Conservation (phyloP, 2,888 invertebrate genomes). For the Machimus rusticus region DNA sequence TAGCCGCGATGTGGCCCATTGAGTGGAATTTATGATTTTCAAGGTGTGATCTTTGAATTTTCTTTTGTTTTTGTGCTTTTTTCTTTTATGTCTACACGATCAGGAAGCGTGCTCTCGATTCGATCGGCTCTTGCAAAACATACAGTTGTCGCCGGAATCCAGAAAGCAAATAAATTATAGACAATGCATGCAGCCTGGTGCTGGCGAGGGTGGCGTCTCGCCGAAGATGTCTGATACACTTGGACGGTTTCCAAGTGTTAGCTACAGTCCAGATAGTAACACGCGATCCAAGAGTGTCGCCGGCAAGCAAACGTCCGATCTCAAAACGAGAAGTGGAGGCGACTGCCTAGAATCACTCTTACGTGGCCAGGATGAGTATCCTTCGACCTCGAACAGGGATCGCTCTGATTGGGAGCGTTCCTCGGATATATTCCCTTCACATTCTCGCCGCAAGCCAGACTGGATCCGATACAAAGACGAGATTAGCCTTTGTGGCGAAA, state of each 20-base stretch:
- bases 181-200: not conserved
- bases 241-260: constrained; percentile 16
- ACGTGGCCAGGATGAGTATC: not conserved
- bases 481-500: not conserved
- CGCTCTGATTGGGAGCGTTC: constrained; percentile 23
- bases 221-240: not conserved
- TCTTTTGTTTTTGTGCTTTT: constrained; percentile 32
- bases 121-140: constrained; percentile 47
- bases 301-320: not conserved
- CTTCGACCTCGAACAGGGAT: not conserved
- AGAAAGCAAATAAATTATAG: not conserved
- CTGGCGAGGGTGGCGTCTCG: not conserved
- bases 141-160: constrained; percentile 46
- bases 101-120: constrained; percentile 46
- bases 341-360: not conserved
- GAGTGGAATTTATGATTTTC: not conserved
- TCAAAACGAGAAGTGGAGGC: not conserved
- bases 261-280: constrained; percentile 22
- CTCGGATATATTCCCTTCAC: not conserved
- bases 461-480: constrained; percentile 24
- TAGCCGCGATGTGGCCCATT: not conserved
- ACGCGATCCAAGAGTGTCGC: not conserved
- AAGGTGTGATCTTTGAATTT: constrained; percentile 34
- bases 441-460: not conserved
- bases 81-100: not conserved